Evolutionary conservation across 2,888 invertebrate species (phyloP).

Genomic region (Himalopsyche kuldschensis): DNA sequence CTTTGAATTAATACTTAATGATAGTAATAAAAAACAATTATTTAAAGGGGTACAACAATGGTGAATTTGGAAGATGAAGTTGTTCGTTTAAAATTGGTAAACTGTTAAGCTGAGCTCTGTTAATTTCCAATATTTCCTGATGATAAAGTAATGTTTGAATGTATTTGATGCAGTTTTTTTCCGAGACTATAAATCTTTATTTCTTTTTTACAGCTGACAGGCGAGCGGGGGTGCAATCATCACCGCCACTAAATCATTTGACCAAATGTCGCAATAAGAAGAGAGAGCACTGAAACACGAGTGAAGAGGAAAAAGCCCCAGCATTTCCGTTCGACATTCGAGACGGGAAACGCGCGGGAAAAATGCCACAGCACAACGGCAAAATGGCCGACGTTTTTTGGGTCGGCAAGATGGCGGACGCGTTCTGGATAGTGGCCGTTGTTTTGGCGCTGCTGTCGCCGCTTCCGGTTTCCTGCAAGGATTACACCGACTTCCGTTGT

Average conservation of each 20-base stretch:
- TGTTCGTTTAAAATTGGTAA: no score
- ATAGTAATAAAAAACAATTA: no score
- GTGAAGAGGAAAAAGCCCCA: not conserved
- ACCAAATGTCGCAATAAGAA: not conserved
- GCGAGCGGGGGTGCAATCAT: not conserved
- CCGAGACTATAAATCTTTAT: not conserved
- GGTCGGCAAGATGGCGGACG: slow-evolving; percentile 16
- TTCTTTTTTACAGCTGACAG: slow-evolving; percentile 5
- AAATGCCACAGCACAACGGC: not conserved
- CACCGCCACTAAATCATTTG: not conserved
- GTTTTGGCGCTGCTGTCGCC: slow-evolving; percentile 23
- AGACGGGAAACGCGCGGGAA: slow-evolving; percentile 3
- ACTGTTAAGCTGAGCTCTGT: no score
- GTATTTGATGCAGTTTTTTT: not conserved
- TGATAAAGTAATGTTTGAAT: no score
- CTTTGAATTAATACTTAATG: no score
- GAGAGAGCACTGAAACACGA: not conserved
- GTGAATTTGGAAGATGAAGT: no score
- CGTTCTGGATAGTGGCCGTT: slow-evolving; percentile 19
- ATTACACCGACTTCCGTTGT: slow-evolving; percentile 17
- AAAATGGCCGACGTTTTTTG: slow-evolving; percentile 18
- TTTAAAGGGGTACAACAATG: no score
- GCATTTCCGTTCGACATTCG: not conserved
- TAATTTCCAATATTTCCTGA: no score
- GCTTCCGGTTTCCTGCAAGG: slow-evolving; percentile 18